Percentiles rank a stretch among this genome's conserved stretches.
Evolutionary conservation across 2,888 invertebrate species (phyloP).

Genomic region (Chorisops tibialis): DNA sequence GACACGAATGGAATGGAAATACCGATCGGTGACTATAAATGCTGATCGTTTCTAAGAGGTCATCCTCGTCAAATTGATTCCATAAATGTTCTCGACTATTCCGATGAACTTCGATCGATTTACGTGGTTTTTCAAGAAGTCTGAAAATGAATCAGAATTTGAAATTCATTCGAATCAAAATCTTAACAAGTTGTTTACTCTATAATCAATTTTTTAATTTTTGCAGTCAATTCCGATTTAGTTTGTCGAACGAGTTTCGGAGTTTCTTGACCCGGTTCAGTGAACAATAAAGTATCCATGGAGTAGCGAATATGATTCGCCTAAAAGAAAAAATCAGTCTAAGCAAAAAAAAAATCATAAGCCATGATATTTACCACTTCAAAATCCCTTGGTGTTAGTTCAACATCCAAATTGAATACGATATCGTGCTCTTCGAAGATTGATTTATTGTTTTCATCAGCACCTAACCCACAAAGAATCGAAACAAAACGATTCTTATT

Average conservation of each 20-base stretch:
- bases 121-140: constrained; percentile 52
- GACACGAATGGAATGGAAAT: constrained; percentile 56
- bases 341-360: no score
- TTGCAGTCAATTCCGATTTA: constrained; percentile 53
- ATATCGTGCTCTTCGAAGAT: constrained; percentile 82
- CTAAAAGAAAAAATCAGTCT: constrained; percentile 51
- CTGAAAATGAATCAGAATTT: constrained; percentile 37
- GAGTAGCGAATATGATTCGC: constrained; percentile 70
- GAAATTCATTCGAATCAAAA: no score
- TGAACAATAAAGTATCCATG: constrained; percentile 65
- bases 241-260: constrained; percentile 42
- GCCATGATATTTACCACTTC: constrained; percentile 59
- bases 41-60: constrained; percentile 43
- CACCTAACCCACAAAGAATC: constrained; percentile 83
- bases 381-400: constrained; percentile 64
- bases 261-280: constrained; percentile 47
- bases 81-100: constrained; percentile 46
- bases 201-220: constrained; percentile 52
- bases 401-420: constrained; percentile 72
- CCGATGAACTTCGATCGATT: constrained; percentile 46
- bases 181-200: constrained; percentile 52
- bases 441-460: constrained; percentile 55
- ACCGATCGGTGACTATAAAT: constrained; percentile 48
- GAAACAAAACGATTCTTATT: constrained; percentile 66
- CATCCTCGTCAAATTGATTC: constrained; percentile 44